These are phyloP conservation scores for Hylaea fasciaria DNA, from an alignment of 2,888 invertebrate species.

Conservation along the genomic window DNA sequence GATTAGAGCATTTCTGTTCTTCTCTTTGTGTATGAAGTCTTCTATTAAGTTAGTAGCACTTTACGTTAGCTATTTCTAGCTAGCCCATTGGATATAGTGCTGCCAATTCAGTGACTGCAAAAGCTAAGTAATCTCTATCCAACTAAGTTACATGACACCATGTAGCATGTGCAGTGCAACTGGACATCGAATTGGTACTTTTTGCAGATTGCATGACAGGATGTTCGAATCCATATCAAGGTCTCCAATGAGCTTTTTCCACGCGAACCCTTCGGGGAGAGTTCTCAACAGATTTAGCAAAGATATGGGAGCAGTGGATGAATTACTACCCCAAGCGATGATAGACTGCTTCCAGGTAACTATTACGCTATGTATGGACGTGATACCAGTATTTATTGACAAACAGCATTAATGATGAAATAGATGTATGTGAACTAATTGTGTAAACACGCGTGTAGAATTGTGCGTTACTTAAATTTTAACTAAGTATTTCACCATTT, in stretches of 20 bases:
- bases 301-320: slow-evolving; percentile 93
- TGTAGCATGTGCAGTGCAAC: neutral
- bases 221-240: slow-evolving; percentile 87
- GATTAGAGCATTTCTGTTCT: slow-evolving; percentile 86
- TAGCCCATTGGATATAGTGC: too few species aligned
- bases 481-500: slow-evolving; percentile 13
- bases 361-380: slow-evolving; percentile 7
- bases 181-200: neutral
- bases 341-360: slow-evolving; percentile 87
- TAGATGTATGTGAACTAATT: slow-evolving; percentile 5
- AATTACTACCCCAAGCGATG: slow-evolving; percentile 89
- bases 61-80: neutral
- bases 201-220: slow-evolving; percentile 85
- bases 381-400: slow-evolving; percentile 6
- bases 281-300: slow-evolving; percentile 93
- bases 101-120: too few species aligned
- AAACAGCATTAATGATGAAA: neutral
- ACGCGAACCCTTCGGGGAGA: slow-evolving; percentile 92
- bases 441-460: slow-evolving; percentile 6
- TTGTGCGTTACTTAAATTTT: slow-evolving; percentile 16
- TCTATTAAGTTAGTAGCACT: slow-evolving; percentile 80
- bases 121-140: neutral
- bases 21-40: slow-evolving; percentile 87
- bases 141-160: neutral
- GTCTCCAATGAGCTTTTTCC: slow-evolving; percentile 88